A percentile compares a stretch with the other conserved stretches of the same genome.
Evolutionary conservation across 2,113 vertebrate species (phyloP).

Genomic region (Campylomormyrus numenius): DNA sequence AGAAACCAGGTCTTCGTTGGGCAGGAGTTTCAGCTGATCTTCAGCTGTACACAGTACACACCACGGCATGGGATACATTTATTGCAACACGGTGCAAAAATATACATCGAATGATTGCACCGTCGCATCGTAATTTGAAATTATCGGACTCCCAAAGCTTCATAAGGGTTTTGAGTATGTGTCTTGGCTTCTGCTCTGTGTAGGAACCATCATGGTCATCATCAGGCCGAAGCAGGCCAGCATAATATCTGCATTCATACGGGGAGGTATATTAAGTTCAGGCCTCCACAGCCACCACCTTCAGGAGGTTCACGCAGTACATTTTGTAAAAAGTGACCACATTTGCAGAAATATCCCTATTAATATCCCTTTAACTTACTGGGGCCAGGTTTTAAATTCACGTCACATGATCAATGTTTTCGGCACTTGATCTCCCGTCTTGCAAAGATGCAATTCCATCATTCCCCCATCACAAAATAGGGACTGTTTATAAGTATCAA

Average conservation of each 20-base stretch:
- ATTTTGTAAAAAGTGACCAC: neutral
- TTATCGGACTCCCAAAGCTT: neutral
- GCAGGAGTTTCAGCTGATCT: neutral
- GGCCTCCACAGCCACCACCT: neutral
- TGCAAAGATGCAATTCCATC: neutral
- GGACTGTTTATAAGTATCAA: constrained; percentile 52
- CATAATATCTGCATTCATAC: neutral
- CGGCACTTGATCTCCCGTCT: constrained; percentile 38
- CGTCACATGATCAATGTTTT: constrained; percentile 41
- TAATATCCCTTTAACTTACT: neutral
- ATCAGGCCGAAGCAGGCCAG: neutral
- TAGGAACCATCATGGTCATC: neutral
- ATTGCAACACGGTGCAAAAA: neutral
- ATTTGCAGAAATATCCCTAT: neutral
- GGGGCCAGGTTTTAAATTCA: neutral
- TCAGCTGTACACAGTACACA: neutral
- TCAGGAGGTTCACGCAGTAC: neutral
- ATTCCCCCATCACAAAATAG: neutral
- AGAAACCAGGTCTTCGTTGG: neutral
- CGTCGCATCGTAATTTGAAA: neutral
- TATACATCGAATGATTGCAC: neutral
- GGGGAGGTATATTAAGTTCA: neutral
- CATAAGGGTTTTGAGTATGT: neutral
- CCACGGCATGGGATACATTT: neutral
- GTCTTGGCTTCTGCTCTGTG: neutral